Base-by-base conservation (phyloP, 2,888 invertebrate genomes). In the Rambutsinella grinnellia region DNA sequence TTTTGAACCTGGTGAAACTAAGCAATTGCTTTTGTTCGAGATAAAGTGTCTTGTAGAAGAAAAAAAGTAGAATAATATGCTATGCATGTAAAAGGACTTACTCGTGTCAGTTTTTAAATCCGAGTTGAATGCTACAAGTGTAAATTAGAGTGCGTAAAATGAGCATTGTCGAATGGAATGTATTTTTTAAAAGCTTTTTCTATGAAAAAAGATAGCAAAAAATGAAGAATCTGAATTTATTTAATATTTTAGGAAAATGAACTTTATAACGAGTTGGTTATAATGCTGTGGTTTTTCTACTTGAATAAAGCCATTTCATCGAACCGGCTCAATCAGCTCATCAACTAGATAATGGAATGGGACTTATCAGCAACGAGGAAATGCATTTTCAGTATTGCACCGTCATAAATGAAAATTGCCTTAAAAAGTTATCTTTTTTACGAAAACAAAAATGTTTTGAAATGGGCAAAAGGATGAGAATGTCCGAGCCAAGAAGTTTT, bases 371-470 rank as follows among this genome's bases (percentile, higher is more conserved):
- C 13, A 53, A 21, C 44, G 51, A 54, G 54, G 49, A 63, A 69
- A 69, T 61, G 61, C 61, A 54, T 68, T 68, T 58, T 68, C 51
- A 51, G 46, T 70, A 57, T 62, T 70, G 61, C 36, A 61, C 62
- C 62, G 15, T 21, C 19, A 56, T 27, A 15, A 47, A 49, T 13
- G n/a, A 15, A 49, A 15, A 49, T 19, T 49, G 49, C 15, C 49
- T 15, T n/a, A 68, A 60, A 51, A 68, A 68, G 58, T 46, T 57
- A 21, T 66, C n/a, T 56, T 53, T 57, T 60, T 49, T 17, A 19
- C 17, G 24, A 51, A 46, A 24, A 44, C 58, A 28, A 46, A 27
- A 13, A n/a, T n/a, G n/a, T n/a, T 44, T 15, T 44, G 21, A 56
- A 46, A 49, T 24, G 28, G 51, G 6, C 5, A 13, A 36, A 36